Evolutionary conservation across 2,113 vertebrate genomes (phyloP).

Genomic region (Calidris pugnax): DNA sequence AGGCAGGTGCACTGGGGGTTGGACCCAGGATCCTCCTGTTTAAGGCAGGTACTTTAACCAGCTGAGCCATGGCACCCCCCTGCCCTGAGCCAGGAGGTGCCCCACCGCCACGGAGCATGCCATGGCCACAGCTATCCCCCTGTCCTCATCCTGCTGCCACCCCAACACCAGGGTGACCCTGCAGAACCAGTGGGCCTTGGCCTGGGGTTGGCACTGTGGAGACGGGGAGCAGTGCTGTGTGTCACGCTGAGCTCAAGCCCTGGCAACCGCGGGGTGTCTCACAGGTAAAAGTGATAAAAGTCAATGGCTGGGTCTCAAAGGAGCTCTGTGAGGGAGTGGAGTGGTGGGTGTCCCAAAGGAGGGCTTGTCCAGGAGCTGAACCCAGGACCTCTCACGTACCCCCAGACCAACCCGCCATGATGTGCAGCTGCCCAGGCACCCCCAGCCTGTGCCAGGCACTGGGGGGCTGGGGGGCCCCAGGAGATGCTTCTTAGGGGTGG

Average conservation of each 20-base stretch:
- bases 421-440: too few species aligned
- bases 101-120: background rate
- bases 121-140: accelerated
- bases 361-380: background rate
- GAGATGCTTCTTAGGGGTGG: too few species aligned
- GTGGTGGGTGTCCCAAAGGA: background rate
- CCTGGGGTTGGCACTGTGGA: background rate
- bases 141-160: accelerated
- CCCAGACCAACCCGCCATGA: background rate
- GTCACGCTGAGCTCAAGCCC: background rate
- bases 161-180: background rate
- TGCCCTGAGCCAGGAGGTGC: background rate
- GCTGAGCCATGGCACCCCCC: conserved; percentile 79
- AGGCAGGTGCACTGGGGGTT: conserved; percentile 81
- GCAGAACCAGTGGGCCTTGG: background rate
- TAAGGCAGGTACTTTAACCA: conserved; percentile 90
- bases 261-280: accelerated
- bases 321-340: accelerated
- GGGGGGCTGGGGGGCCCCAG: background rate
- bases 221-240: background rate
- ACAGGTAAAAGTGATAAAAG: background rate
- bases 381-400: background rate
- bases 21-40: conserved; percentile 91
- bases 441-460: background rate
- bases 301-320: accelerated